Base-by-base conservation (phyloP, 2,888 invertebrate species). In the Hydraecia micacea region DNA sequence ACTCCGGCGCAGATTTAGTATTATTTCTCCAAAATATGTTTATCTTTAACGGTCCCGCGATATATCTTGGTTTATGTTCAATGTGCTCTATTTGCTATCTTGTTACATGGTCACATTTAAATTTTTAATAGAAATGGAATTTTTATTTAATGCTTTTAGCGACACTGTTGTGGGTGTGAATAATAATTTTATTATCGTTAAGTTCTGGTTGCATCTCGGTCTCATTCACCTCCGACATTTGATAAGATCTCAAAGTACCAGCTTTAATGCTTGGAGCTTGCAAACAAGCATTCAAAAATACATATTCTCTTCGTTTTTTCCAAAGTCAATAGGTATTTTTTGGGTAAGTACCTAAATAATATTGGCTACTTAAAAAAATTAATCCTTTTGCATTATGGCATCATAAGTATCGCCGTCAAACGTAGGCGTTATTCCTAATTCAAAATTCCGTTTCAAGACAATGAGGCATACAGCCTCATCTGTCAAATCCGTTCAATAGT, bases 401-500 rank as follows among this genome's bases (percentile, higher is more conserved):
- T 70, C 55, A 69, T 72, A 84, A 85, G 78, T 60, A 86, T 78
- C 32, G 52, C 65, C 73, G 73, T 73, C 81, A 67, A 80, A 66
- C 80, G 89, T 86, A 81, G 88, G 89, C 77, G 89, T 87, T 81
- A 78, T 82, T 86, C 81, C 78, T 80, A 77, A 88, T 85, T 86
- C 87, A 83, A 89, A 90, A 91, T 88, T 83, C 85, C 87, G 85
- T 76, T 75, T 91, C 87, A 92, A 93, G 92, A 93, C 93, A 93
- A 92, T 91, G 85, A 80, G 79, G 87, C 91, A 89, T 88, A 90
- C 91, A 90, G 91, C 91, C 93, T 94, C 95, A 94, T 95, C 93
- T 95, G 95, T 96, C 95, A 96, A 95, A 95, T 93, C 90, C 89
- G 92, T 91, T 95, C 94, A 94, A 94, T 94, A 94, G 93, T 93